Percentiles rank a stretch among this genome's conserved stretches.
phyloP scores from a whole-genome alignment of 2,888 invertebrate genomes.

The Apamea monoglypha region DNA sequence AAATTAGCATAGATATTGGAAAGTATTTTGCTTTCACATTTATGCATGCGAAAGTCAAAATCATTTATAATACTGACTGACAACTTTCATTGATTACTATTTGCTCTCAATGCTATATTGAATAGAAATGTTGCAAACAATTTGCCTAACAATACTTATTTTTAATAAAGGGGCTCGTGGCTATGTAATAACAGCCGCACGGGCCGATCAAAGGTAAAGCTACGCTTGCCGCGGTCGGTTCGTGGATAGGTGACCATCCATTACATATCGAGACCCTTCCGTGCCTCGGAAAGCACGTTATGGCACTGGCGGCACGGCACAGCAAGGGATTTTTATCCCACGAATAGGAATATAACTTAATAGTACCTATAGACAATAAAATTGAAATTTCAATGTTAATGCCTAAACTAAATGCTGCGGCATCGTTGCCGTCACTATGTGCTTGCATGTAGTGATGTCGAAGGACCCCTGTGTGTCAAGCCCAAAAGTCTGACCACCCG shows the following conservation, averaged over 20 bases:
- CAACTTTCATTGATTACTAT: conserved; percentile 16
- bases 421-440: background rate
- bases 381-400: background rate
- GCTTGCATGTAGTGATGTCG: background rate
- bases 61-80: background rate
- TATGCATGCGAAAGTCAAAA: conserved; percentile 35
- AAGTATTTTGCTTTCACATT: background rate
- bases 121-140: background rate
- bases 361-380: background rate
- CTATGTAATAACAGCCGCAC: background rate
- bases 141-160: background rate
- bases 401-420: background rate
- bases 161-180: background rate
- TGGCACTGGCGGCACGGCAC: background rate
- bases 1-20: background rate
- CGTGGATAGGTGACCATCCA: background rate
- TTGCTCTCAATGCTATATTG: background rate
- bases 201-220: background rate
- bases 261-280: background rate
- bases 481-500: background rate
- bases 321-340: background rate
- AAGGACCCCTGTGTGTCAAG: background rate
- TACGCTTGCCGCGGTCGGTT: background rate
- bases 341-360: background rate
- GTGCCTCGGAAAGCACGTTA: background rate